Evolutionary conservation across 2,113 vertebrate species (phyloP), one percentile per base, ranked within the genome.

Genomic region (Lasiurus borealis): DNA sequence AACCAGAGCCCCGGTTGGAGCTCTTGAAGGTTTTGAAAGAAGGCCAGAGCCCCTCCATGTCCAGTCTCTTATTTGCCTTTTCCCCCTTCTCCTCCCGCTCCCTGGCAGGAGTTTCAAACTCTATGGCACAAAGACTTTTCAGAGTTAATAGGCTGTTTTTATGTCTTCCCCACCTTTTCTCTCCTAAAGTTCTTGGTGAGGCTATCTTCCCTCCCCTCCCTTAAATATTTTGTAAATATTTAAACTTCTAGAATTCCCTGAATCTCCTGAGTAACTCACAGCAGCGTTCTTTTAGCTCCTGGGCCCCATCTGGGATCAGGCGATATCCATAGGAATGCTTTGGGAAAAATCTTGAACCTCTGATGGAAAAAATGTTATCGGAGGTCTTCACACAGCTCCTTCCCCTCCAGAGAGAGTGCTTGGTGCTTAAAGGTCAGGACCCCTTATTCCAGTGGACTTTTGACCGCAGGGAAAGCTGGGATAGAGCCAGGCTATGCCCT

Each of bases 251-350:
- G 57, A 98, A 95, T 97, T 96, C 96, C 92, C 31, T 96, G 87
- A 80, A 81, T 98, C 98, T 97, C 94, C 96, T 93, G 92, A 95
- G 95, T 93, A 93, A 90, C 93, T 85, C 94, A 96, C 94, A 97
- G 88, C 84, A 94, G 80, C 98, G 96, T 96, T 98, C 97, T 98
- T 98, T 98, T 98, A 98, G 97, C 97, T 95, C 85, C 92, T 93
- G 59, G 90, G 29, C 95, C 93, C 85, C 92, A 92, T 90, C 64
- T 59, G 36, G 27, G 93, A 94, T 91, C 98, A 97, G 97, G 97
- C 68, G 92, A 95, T 95, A 95, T 96, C 0, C 4, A 95, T 21
- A 59, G 48, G 64, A 88, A 89, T 52, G 46, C 76, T 54, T 89
- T 69, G 21, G 77, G 66, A 18, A 57, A 93, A 77, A 31, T 84